phyloP scores from a whole-genome alignment of 2,888 invertebrate genomes.

The Invenusta paracnida region DNA sequence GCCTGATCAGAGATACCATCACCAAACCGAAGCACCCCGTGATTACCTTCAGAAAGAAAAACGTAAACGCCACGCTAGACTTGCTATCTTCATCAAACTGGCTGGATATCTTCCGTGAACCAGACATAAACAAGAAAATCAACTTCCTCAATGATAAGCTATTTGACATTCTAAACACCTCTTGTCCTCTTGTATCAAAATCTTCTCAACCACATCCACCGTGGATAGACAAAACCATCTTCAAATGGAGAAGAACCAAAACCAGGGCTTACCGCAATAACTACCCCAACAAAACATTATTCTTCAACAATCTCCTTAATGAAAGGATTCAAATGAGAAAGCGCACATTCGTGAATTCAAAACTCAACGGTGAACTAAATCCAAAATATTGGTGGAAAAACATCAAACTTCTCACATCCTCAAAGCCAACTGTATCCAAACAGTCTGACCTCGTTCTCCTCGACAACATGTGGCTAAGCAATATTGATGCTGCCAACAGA shows the following conservation, averaged over 20 bases:
- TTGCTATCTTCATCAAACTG: not conserved
- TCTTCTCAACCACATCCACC: not conserved
- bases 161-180: not conserved
- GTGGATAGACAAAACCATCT: slow-evolving; percentile 21
- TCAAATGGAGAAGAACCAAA: not conserved
- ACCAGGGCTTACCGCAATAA: not conserved
- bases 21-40: not conserved
- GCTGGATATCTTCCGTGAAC: not conserved
- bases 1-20: not conserved
- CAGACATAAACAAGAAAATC: not conserved
- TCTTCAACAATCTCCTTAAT: not conserved
- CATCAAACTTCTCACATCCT: not conserved
- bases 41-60: not conserved
- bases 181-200: not conserved
- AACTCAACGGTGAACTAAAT: not conserved
- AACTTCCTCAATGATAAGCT: not conserved
- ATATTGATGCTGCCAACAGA: not conserved
- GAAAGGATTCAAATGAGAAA: not conserved
- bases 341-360: not conserved
- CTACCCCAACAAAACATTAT: not conserved
- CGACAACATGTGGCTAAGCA: not conserved
- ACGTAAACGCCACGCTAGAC: not conserved
- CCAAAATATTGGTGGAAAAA: not conserved
- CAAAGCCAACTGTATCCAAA: not conserved
- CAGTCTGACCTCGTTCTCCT: not conserved